Evolutionary conservation across 2,888 invertebrate genomes (phyloP).

Genomic region (Myopa tessellatipennis): DNA sequence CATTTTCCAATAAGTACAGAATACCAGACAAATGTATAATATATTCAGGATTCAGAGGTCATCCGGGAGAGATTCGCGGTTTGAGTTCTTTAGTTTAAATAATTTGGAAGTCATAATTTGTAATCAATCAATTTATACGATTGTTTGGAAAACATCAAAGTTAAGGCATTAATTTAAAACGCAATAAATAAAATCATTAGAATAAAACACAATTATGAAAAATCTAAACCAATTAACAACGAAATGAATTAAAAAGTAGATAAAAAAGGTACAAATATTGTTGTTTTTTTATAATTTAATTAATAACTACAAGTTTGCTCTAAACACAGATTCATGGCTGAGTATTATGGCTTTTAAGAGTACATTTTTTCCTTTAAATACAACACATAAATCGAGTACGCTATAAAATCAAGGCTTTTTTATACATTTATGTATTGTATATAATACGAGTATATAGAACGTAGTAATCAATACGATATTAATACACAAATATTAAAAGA

Average conservation of each 20-base stretch:
- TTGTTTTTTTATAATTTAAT: background rate
- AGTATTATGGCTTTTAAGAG: slow-evolving; percentile 4
- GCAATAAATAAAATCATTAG: too few species aligned
- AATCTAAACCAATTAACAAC: background rate
- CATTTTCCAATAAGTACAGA: too few species aligned
- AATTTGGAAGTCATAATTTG: too few species aligned
- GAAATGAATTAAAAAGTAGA: too few species aligned
- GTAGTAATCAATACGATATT: background rate
- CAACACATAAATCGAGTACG: slow-evolving; percentile 10
- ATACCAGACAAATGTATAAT: too few species aligned
- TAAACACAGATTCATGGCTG: slow-evolving; percentile 14
- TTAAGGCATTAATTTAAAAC: too few species aligned
- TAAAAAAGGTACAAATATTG: background rate
- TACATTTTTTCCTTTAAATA: background rate
- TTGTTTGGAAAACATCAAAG: too few species aligned
- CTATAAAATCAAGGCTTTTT: slow-evolving; percentile 8
- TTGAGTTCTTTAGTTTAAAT: too few species aligned
- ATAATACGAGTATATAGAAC: slow-evolving; percentile 7
- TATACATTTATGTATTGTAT: slow-evolving; percentile 8
- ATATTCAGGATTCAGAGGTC: too few species aligned
- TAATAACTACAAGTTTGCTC: slow-evolving; percentile 17
- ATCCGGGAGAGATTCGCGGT: too few species aligned
- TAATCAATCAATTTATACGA: too few species aligned
- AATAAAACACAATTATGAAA: too few species aligned
- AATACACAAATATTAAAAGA: slow-evolving; percentile 21